phyloP scores from a whole-genome alignment of 2,888 invertebrate species.

The Phaonia tiefii region DNA sequence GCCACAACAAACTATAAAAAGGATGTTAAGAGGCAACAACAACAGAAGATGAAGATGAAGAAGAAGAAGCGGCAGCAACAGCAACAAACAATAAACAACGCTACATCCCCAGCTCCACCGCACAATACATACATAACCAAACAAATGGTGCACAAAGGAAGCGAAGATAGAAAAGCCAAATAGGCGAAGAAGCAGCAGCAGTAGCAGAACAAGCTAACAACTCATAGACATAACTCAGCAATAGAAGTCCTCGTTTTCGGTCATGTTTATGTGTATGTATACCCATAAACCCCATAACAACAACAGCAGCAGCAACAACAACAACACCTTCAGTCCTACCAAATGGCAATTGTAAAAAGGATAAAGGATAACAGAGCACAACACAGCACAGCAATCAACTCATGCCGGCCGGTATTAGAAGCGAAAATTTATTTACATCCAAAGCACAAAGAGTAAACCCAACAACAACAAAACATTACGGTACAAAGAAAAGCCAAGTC shows the following conservation, averaged over 20 bases:
- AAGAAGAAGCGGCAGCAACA: constrained; percentile 8
- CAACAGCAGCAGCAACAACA: too few relatives aligned
- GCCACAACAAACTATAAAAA: constrained; percentile 70
- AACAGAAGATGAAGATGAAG: constrained; percentile 9
- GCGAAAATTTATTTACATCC: constrained; percentile 53
- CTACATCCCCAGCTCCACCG: constrained; percentile 1
- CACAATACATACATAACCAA: neutral
- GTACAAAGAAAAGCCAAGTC: constrained; percentile 59
- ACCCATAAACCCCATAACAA: constrained; percentile 19
- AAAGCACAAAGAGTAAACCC: neutral
- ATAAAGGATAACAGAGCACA: constrained; percentile 45
- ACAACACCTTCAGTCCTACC: constrained; percentile 19
- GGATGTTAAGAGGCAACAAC: constrained; percentile 30
- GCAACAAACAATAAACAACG: constrained; percentile 19
- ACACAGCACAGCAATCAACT: constrained; percentile 40
- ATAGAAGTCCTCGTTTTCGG: constrained; percentile 35
- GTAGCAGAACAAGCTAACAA: constrained; percentile 35
- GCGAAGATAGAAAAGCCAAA: constrained; percentile 22
- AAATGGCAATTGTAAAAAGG: constrained; percentile 50
- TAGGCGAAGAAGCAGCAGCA: neutral
- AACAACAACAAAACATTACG: constrained; percentile 51
- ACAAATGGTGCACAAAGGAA: constrained; percentile 34
- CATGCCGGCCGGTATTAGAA: constrained; percentile 65
- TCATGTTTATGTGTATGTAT: constrained; percentile 36
- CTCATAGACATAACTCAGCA: constrained; percentile 37